These are phyloP conservation scores for Clarias fuscus DNA, from an alignment of 2,797 vertebrate species.

Conservation along the genomic window DNA sequence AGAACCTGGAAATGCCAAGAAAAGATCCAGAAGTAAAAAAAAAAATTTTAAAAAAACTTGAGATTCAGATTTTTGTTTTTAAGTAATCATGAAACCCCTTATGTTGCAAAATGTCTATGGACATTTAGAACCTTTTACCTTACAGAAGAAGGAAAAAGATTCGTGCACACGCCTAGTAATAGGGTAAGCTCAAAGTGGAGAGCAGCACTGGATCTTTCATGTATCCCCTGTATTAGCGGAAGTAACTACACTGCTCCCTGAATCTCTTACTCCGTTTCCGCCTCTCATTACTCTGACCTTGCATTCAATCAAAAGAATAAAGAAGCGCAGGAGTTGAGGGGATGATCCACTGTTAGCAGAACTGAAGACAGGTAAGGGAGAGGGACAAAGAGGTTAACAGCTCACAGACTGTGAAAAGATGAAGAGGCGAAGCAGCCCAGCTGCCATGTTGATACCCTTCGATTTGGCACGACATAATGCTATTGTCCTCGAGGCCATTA, in stretches of 20 bases:
- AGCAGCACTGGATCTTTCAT: slow-evolving; percentile 30
- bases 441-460: slow-evolving; percentile 2
- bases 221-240: slow-evolving; percentile 26
- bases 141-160: slow-evolving; percentile 3
- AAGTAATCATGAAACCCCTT: too few relatives aligned
- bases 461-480: slow-evolving; percentile 14
- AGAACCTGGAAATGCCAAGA: not conserved
- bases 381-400: slow-evolving; percentile 1
- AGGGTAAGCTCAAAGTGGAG: slow-evolving; percentile 10
- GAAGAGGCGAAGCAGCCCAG: not conserved
- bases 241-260: not conserved
- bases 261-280: slow-evolving; percentile 4
- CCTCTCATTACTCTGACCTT: slow-evolving; percentile 19
- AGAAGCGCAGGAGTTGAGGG: not conserved
- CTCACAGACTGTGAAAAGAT: not conserved
- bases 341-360: not conserved
- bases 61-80: not conserved
- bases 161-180: slow-evolving; percentile 16
- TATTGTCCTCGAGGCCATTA: slow-evolving; percentile 34
- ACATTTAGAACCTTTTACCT: not conserved
- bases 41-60: too few relatives aligned
- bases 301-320: slow-evolving; percentile 19
- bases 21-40: not conserved
- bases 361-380: not conserved
- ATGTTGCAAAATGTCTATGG: too few relatives aligned